Percentiles rank a stretch among this genome's conserved stretches.
phyloP scores from a whole-genome alignment of 1,140 invertebrate species.

The Phymastichus coffea region DNA sequence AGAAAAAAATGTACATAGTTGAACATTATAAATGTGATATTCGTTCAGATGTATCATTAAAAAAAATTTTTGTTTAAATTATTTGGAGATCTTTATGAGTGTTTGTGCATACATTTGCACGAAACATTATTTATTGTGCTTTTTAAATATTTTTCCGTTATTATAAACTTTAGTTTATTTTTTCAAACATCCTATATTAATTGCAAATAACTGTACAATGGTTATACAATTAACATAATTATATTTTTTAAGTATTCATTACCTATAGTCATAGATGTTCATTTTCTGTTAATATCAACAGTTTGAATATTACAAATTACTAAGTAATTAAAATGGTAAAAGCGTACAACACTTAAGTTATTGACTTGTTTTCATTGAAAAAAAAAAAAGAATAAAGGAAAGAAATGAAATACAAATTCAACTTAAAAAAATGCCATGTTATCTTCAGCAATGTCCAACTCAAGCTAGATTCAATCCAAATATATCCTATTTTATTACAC shows the following conservation, averaged over 20 bases:
- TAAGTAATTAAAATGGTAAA: conserved; percentile 2
- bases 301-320: conserved; percentile 3
- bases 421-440: neutral
- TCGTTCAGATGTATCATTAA: conserved; percentile 1
- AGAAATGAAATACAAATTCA: conserved; percentile 11
- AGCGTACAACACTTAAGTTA: conserved; percentile 13
- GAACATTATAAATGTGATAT: neutral
- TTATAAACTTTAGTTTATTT: neutral
- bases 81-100: conserved; percentile 1
- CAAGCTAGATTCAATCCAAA: too few species aligned
- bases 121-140: neutral
- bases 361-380: conserved; percentile 18
- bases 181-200: neutral
- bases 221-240: conserved; percentile 2
- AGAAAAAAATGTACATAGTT: conserved; percentile 8
- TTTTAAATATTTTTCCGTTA: conserved; percentile 2
- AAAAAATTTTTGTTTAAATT: neutral
- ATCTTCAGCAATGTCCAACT: neutral
- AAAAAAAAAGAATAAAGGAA: too few species aligned
- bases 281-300: conserved; percentile 9
- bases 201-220: conserved; percentile 17
- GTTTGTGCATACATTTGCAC: neutral
- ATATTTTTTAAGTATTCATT: neutral
- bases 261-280: neutral
- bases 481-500: neutral